phyloP scores from a whole-genome alignment of 2,113 vertebrate genomes.

The Leptocoma aspasia region DNA sequence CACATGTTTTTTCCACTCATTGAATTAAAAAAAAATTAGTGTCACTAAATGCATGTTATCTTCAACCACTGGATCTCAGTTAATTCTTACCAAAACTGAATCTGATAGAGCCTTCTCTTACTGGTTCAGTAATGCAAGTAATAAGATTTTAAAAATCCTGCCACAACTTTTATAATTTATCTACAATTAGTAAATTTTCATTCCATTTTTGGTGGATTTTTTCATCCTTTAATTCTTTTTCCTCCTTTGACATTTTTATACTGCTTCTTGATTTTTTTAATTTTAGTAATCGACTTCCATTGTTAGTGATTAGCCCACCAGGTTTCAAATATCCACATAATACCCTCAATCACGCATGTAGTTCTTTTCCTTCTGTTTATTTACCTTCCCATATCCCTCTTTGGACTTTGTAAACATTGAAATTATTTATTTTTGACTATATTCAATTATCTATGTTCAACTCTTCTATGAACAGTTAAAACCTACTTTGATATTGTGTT shows the following conservation, averaged over 20 bases:
- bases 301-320: background rate
- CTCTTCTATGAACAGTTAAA: background rate
- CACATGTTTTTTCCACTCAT: background rate
- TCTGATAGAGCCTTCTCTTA: background rate
- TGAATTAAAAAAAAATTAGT: background rate
- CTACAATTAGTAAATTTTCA: background rate
- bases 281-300: background rate
- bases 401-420: background rate
- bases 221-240: background rate
- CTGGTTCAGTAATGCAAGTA: background rate
- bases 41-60: background rate
- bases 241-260: background rate
- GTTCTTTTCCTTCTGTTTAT: background rate
- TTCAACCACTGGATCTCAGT: background rate
- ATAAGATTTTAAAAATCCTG: background rate
- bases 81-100: background rate
- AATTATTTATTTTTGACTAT: background rate
- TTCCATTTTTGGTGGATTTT: background rate
- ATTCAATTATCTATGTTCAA: background rate
- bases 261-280: background rate
- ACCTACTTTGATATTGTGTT: background rate
- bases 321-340: background rate
- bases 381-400: background rate
- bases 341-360: rapidly evolving
- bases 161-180: background rate